Base-by-base conservation (phyloP, 2,797 vertebrate genomes). In the Mus caroli region DNA sequence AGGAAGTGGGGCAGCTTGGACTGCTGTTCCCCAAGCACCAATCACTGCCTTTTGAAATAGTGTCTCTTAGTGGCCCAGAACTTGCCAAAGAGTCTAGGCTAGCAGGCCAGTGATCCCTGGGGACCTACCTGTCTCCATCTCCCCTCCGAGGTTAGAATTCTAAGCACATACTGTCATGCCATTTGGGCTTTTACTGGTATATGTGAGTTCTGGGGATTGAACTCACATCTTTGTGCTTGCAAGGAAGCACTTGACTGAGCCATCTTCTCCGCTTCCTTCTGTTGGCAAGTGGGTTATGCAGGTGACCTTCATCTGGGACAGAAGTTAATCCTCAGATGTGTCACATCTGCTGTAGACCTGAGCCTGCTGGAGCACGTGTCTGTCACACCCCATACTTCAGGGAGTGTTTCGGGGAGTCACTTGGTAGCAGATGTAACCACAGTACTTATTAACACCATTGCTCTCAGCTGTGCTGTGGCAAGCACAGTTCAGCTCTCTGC, bases 401-500 rank as follows among this genome's bases (percentile, higher is more conserved):
- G 79, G 87, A 69, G 20, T 17, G 37, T 93, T 96, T 93, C 88
- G 67, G 54, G 58, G 78, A 91, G 56, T 50, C 37, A 4, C n/a
- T 84, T 31, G 34, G 43, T 58, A 96, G 79, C 86, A 43, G 78
- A 79, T 87, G 91, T 84, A n/a, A 90, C 6, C 11, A 19, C 34
- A 73, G 60, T 37, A 10, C 93, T 85, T 76, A 46, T 83, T 88
- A 71, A 62, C 87, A 94, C 88, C 90, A 37, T 93, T 28, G 64
- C 67, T 82, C 50, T 92, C 24, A 46, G 73, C 28, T 58, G 0
- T 26, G 40, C 75, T 56, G 4, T 86, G 73, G 50, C 20, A 88
- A 94, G 58, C 50, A 52, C 77, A 85, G 52, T 62, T 86, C 54
- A 91, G 43, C 82, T 26, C 20, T 14, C 28, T 43, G 80, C 89